Percentiles rank a stretch among this genome's conserved stretches.
Evolutionary conservation across 1,140 invertebrate genomes (phyloP).

Genomic region (Procambarus virginalis): DNA sequence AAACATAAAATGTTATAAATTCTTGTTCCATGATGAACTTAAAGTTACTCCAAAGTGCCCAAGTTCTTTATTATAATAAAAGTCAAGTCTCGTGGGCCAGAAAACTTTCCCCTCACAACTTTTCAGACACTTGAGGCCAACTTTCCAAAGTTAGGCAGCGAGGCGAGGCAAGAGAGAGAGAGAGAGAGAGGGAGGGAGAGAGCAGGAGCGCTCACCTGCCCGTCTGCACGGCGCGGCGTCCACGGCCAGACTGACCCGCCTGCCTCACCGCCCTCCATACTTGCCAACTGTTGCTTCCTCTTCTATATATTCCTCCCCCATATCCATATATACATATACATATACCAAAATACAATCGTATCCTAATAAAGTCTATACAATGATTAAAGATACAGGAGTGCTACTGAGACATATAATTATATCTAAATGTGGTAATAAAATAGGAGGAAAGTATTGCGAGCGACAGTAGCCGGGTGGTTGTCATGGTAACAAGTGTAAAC

Average conservation of each 20-base stretch:
- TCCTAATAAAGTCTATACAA: too few species aligned
- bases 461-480: background rate
- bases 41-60: too few species aligned
- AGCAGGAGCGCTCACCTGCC: background rate
- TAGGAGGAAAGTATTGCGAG: background rate
- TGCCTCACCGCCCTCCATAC: background rate
- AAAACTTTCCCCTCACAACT: background rate
- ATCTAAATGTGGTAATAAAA: background rate
- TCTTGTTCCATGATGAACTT: too few species aligned
- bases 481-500: background rate
- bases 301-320: background rate
- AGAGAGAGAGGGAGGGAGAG: too few species aligned
- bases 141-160: background rate
- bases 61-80: too few species aligned
- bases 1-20: too few species aligned
- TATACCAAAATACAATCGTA: too few species aligned
- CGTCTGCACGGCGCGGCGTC: background rate
- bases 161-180: background rate
- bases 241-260: background rate
- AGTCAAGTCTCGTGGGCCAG: too few species aligned
- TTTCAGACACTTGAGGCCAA: background rate
- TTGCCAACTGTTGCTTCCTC: background rate
- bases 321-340: too few species aligned
- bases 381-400: too few species aligned
- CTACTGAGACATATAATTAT: too few species aligned